These are phyloP conservation scores for Piliocolobus tephrosceles DNA, from an alignment of 2,113 vertebrate species.

Conservation along the genomic window DNA sequence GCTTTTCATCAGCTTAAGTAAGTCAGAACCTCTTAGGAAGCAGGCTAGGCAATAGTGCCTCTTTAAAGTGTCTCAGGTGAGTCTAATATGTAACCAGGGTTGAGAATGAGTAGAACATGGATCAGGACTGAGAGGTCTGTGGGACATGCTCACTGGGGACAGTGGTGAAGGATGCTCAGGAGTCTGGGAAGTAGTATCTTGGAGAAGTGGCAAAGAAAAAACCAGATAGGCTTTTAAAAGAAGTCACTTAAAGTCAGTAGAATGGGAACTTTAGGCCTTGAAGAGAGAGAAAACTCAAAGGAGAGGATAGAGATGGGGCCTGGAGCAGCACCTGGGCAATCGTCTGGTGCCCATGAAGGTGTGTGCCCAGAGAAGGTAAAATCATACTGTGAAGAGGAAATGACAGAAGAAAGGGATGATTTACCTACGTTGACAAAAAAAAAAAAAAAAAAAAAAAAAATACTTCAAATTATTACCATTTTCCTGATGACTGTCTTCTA, in stretches of 20 bases:
- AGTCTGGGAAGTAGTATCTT: not conserved
- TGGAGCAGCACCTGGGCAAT: not conserved
- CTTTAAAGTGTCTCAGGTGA: not conserved
- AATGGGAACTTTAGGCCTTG: not conserved
- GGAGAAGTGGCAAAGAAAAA: not conserved
- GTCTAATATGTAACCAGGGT: not conserved
- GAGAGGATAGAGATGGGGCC: not conserved
- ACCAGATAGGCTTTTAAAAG: not conserved
- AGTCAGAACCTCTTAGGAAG: not conserved
- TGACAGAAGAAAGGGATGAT: not conserved
- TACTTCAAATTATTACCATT: not conserved
- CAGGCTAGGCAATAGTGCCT: not conserved
- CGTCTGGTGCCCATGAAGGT: not conserved
- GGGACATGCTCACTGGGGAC: not conserved
- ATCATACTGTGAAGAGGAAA: not conserved
- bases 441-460: not conserved
- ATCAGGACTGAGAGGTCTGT: not conserved
- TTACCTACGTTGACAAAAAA: not conserved
- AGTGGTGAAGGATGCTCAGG: not conserved
- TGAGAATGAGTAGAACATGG: not conserved
- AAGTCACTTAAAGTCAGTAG: not conserved
- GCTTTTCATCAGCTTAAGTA: not conserved
- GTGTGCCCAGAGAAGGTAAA: not conserved
- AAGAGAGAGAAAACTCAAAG: not conserved
- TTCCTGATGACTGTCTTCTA: not conserved